These are phyloP conservation scores for Apteryx owenii DNA, from an alignment of 2,113 vertebrate genomes.

Conservation along the genomic window DNA sequence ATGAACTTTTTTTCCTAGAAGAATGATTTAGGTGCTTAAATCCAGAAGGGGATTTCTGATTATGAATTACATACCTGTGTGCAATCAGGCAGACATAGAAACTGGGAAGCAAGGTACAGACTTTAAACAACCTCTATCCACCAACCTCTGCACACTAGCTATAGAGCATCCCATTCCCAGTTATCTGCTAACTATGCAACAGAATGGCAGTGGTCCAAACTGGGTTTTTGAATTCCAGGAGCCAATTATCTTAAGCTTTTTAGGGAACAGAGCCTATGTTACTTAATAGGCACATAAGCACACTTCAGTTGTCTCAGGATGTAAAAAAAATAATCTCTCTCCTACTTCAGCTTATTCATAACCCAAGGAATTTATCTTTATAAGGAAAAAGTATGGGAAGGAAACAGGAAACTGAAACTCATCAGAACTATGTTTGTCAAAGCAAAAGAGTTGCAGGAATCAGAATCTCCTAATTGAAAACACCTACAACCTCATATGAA, in stretches of 20 bases:
- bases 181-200: too few relatives aligned
- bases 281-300: background rate
- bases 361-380: background rate
- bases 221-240: background rate
- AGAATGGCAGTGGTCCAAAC: background rate
- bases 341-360: background rate
- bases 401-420: background rate
- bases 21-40: background rate
- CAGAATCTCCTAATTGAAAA: background rate
- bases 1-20: background rate
- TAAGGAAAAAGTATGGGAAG: background rate
- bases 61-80: background rate
- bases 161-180: background rate
- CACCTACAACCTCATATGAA: background rate
- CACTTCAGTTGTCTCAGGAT: background rate
- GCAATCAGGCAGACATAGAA: background rate
- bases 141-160: background rate
- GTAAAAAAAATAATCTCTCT: background rate
- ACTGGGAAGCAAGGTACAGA: background rate
- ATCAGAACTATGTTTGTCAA: background rate
- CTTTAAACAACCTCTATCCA: background rate
- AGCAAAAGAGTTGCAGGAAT: background rate
- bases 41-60: background rate
- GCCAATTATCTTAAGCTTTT: background rate
- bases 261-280: background rate